These are phyloP conservation scores for Pangasianodon gigas DNA, from an alignment of 2,113 vertebrate genomes.

Conservation along the genomic window DNA sequence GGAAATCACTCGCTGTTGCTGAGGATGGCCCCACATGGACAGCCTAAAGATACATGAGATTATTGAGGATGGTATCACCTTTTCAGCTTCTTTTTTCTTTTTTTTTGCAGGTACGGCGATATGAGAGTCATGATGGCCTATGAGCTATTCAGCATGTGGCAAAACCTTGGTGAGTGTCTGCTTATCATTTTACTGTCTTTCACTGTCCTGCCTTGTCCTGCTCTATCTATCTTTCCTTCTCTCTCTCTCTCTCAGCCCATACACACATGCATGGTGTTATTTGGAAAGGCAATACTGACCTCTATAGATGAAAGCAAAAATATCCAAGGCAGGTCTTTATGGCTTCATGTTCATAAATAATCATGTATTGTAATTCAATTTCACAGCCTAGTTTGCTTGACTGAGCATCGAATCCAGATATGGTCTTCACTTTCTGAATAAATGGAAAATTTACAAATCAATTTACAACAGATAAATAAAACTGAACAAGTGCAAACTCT, in stretches of 20 bases:
- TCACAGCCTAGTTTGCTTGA: not conserved
- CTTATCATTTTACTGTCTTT: not conserved
- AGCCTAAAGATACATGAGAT: too few relatives aligned
- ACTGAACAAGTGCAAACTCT: not conserved
- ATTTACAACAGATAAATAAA: not conserved
- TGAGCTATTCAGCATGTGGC: slow-evolving; percentile 90
- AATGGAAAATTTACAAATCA: not conserved
- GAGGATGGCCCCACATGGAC: too few relatives aligned
- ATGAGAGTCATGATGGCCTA: slow-evolving; percentile 92
- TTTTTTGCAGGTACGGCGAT: slow-evolving; percentile 77
- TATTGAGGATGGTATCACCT: not conserved
- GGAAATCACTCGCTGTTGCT: too few relatives aligned
- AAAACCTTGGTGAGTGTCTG: slow-evolving; percentile 68
- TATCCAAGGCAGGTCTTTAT: not conserved
- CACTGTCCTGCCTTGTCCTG: not conserved
- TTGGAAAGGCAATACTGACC: slow-evolving; percentile 44
- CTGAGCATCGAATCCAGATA: not conserved
- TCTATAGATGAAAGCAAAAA: slow-evolving; percentile 41
- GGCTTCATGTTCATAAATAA: not conserved
- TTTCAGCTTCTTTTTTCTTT: not conserved
- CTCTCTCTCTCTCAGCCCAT: not conserved
- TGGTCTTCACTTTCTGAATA: not conserved
- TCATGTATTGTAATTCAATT: not conserved
- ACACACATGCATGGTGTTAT: not conserved
- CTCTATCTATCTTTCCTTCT: slow-evolving; percentile 43